phyloP scores from a whole-genome alignment of 2,888 invertebrate species.

The Drosophila eohydei region DNA sequence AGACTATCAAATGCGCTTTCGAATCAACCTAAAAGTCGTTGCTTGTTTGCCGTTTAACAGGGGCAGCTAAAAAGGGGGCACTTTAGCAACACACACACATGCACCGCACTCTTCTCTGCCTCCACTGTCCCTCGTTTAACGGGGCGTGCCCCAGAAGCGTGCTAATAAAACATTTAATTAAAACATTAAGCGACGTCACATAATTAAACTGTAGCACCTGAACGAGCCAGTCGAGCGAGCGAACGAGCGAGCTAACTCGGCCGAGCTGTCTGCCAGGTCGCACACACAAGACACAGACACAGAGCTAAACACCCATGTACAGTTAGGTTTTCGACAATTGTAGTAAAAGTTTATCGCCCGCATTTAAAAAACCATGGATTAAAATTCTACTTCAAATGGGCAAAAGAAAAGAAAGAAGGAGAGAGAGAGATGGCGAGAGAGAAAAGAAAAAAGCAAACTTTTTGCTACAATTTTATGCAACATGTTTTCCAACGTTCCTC shows the following conservation, averaged over 20 bases:
- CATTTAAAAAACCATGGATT: constrained; percentile 81
- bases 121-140: not conserved
- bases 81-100: constrained; percentile 12
- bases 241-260: constrained; percentile 33
- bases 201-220: constrained; percentile 71
- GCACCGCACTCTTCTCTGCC: not conserved
- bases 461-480: constrained; percentile 55
- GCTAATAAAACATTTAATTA: constrained; percentile 81
- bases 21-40: constrained; percentile 27
- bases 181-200: constrained; percentile 72
- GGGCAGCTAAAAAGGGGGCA: constrained; percentile 20
- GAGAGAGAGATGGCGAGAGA: constrained; percentile 3
- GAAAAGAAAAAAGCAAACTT: constrained; percentile 15
- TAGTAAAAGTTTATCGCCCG: constrained; percentile 80
- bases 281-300: constrained; percentile 11
- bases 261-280: constrained; percentile 20
- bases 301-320: constrained; percentile 22
- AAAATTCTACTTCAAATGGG: constrained; percentile 76
- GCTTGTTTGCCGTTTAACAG: constrained; percentile 27
- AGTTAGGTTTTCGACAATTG: constrained; percentile 71
- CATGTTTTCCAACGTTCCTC: constrained; percentile 45
- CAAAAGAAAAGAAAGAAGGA: constrained; percentile 24
- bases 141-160: constrained; percentile 62
- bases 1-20: constrained; percentile 32
- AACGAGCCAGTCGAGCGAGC: constrained; percentile 44